Conservation (phyloP, 2,797 vertebrate species). For the Parotocinclus haroldoi region DNA sequence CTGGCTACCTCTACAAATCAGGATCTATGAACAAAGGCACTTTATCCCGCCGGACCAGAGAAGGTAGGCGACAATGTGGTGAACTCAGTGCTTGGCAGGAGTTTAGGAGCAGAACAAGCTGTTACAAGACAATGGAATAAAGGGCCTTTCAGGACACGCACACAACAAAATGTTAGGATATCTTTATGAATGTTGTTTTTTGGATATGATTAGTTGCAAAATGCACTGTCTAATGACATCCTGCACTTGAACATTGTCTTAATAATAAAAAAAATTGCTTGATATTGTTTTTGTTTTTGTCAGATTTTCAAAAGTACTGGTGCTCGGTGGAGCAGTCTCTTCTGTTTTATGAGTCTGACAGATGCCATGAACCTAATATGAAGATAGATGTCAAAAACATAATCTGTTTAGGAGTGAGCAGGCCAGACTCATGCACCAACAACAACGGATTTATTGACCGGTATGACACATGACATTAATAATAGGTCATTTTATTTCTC, state of each 20-base stretch:
- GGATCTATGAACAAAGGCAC: slow-evolving; percentile 63
- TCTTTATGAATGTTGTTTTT: no score
- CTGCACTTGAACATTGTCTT: neutral
- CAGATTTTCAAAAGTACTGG: slow-evolving; percentile 87
- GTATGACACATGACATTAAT: slow-evolving; percentile 30
- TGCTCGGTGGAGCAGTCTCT: slow-evolving; percentile 78
- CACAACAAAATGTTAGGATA: no score
- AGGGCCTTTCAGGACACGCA: neutral
- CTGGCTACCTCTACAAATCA: slow-evolving; percentile 83
- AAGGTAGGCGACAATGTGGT: slow-evolving; percentile 66
- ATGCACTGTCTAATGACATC: neutral
- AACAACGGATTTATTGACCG: slow-evolving; percentile 74
- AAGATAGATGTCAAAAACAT: slow-evolving; percentile 82
- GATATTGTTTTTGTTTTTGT: neutral
- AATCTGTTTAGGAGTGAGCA: slow-evolving; percentile 83
- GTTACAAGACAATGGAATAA: slow-evolving; percentile 20
- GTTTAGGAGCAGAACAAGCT: slow-evolving; percentile 39
- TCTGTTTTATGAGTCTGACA: slow-evolving; percentile 80
- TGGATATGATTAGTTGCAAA: no score
- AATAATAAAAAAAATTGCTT: neutral
- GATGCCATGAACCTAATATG: slow-evolving; percentile 72
- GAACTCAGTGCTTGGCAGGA: slow-evolving; percentile 35
- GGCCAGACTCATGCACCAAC: slow-evolving; percentile 58
- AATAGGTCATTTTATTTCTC: no score
- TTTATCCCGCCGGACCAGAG: slow-evolving; percentile 71